A percentile compares a stretch with the other conserved stretches of the same genome.
phyloP scores from a whole-genome alignment of 2,888 invertebrate genomes.

The Polia nebulosa region DNA sequence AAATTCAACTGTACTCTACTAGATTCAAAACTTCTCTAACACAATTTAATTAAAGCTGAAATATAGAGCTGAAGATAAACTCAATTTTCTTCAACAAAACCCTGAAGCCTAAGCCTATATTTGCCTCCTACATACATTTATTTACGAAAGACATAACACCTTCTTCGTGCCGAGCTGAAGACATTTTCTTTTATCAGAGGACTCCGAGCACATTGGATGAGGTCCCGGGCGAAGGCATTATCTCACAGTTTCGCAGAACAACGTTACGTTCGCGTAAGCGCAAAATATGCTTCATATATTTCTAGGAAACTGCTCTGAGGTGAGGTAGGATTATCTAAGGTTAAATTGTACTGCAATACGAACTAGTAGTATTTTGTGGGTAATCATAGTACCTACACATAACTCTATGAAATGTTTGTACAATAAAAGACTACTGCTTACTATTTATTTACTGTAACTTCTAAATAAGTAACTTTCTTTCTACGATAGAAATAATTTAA shows the following conservation, averaged over 20 bases:
- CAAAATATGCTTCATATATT: slow-evolving; percentile 61
- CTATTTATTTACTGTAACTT: neutral
- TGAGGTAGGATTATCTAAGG: slow-evolving; percentile 37
- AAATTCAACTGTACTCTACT: neutral
- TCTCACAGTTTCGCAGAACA: slow-evolving; percentile 78
- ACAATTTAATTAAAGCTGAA: no score
- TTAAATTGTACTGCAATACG: neutral
- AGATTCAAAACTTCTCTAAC: no score
- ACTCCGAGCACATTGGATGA: slow-evolving; percentile 78
- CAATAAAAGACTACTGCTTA: neutral
- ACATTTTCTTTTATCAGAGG: slow-evolving; percentile 83
- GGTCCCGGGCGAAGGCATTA: slow-evolving; percentile 77
- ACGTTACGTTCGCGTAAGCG: slow-evolving; percentile 73
- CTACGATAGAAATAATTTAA: no score
- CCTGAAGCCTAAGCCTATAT: slow-evolving; percentile 5
- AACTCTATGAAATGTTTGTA: neutral
- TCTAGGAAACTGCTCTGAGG: slow-evolving; percentile 44
- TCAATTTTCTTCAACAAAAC: neutral
- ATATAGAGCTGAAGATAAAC: neutral
- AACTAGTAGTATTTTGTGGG: neutral
- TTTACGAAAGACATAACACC: slow-evolving; percentile 57
- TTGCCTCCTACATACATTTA: slow-evolving; percentile 38
- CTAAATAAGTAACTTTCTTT: neutral
- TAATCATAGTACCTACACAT: no score
- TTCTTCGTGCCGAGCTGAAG: slow-evolving; percentile 70